Base-by-base conservation (phyloP, 2,797 vertebrate genomes). In the Betta splendens region DNA sequence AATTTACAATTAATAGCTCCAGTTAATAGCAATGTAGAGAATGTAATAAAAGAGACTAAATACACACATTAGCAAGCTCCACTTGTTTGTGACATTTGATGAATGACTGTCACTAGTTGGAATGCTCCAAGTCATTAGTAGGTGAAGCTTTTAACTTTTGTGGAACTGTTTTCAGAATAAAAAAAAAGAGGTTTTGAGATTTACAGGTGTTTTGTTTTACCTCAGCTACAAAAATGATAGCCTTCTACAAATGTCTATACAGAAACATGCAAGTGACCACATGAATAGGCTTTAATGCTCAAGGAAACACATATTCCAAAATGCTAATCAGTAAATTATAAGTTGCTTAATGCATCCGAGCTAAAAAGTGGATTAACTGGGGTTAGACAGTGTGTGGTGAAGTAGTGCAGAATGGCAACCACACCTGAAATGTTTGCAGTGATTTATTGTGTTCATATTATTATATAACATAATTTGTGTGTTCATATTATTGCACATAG, bases 401-500 rank as follows among this genome's bases (percentile, higher is more conserved):
- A 51, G 45, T 23, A 44, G 16, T 21, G 52, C 12, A 33, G 21
- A 10, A 28, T 31, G 23, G 37, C 32, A 42, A 37, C 52, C n/a
- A 35, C 42, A 33, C 42, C 23, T 65, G 65, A 77, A 76, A 81
- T 76, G 43, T 70, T 67, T 11, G 42, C 42, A 50, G 29, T 53
- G 28, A 69, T 18, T 55, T 21, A 52, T 21, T 56, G 33, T n/a
- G n/a, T n/a, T n/a, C n/a, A n/a, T n/a, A n/a, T n/a, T n/a, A n/a
- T n/a, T n/a, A n/a, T n/a, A n/a, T n/a, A n/a, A n/a, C n/a, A n/a
- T n/a, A n/a, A n/a, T n/a, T n/a, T 20, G 45, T 38, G 43, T 39
- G 38, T 73, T 80, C 20, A 47, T 40, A 54, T 54, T 79, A 85
- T 84, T 78, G 79, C 75, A 85, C 68, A 23, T 21, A 15, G 23